phyloP scores from a whole-genome alignment of 2,888 invertebrate species.

The Hesperia comma region DNA sequence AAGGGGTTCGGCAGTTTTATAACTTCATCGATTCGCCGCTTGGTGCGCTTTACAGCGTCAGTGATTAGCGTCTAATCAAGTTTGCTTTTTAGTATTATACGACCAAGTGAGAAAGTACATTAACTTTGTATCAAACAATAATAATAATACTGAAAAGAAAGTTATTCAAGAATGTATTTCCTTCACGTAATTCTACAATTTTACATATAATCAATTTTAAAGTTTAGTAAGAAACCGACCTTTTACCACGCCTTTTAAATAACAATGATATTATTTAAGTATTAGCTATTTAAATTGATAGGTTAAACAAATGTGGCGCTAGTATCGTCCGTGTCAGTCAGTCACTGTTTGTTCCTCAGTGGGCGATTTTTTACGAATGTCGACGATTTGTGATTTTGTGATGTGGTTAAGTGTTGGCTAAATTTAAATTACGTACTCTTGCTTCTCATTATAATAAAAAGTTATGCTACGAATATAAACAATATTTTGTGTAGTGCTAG shows the following conservation, averaged over 20 bases:
- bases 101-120: constrained; percentile 7
- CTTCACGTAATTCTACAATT: no score
- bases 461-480: constrained; percentile 60
- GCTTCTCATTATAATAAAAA: constrained; percentile 48
- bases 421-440: constrained; percentile 40
- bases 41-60: constrained; percentile 13
- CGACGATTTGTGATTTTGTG: constrained; percentile 10
- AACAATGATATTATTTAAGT: background rate
- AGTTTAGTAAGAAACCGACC: no score
- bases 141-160: no score
- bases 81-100: background rate
- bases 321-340: background rate
- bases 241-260: no score
- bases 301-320: constrained; percentile 5
- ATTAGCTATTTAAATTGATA: background rate
- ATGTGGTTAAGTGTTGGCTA: constrained; percentile 33
- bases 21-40: constrained; percentile 12
- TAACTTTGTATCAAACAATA: background rate
- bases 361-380: background rate
- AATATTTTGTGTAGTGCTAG: constrained; percentile 41
- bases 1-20: background rate
- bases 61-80: constrained; percentile 7
- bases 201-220: no score
- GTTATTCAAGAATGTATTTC: no score
- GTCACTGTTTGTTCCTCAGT: background rate